Evolutionary conservation across 2,113 vertebrate species (phyloP), one percentile per base, ranked within the genome.

Genomic region (Neogobius melanostomus): DNA sequence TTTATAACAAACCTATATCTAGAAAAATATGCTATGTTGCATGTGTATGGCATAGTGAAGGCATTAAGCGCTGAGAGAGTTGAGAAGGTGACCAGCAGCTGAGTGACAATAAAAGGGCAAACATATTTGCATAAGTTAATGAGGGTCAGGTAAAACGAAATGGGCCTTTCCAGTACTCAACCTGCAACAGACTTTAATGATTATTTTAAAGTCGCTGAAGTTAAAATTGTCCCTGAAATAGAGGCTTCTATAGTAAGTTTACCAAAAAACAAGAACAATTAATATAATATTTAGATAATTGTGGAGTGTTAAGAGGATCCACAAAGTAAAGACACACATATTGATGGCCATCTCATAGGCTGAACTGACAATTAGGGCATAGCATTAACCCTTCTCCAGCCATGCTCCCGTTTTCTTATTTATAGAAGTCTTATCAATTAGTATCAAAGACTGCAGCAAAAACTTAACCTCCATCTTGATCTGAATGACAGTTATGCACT

Each of bases 71-170:
- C 21, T 72, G 68, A 46, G 28, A 51, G 17, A 59, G 17, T 17
- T 76, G 76, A 72, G 78, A 77, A 64, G 12, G 28, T 7, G 28
- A 69, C 66, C 61, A 76, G 80, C 71, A 78, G 73, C 79, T 61
- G 74, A 72, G 63, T 49, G 71, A 64, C 52, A 65, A 63, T 51
- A 68, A 74, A 72, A 71, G 65, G 68, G 49, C 75, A 48, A 64
- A 53, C 64, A 21, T 47, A 89, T 90, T 85, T 86, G 79, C 85
- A 90, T 87, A 88, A 63, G 87, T 80, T 90, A 90, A 90, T 91
- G 75, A 87, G 81, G 83, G 79, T 85, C 71, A 74, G 57, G 66
- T 66, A 62, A 64, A 15, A 62, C 16, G 56, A 47, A 77, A 66
- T 66, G 70, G 68, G 49, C 42, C 9, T 46, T 45, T 74, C 42